Base-by-base conservation (phyloP, 2,888 invertebrate genomes). In the Linnaemya vulpina region DNA sequence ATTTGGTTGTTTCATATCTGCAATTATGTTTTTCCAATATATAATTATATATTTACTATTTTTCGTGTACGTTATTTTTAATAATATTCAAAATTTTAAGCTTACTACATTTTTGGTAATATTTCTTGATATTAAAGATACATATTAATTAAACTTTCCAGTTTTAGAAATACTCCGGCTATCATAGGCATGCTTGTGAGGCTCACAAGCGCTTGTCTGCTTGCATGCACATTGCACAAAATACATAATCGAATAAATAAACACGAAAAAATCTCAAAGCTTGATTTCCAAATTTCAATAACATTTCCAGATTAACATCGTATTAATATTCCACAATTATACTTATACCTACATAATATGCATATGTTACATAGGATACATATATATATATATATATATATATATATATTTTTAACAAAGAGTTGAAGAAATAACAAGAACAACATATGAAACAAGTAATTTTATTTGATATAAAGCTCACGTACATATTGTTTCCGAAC, bases 231-330 rank as follows among this genome's bases (percentile, higher is more conserved):
- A 53, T 70, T 53, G 9, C 13, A 63, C 15, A 38, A n/a, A n/a
- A 51, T 30, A 11, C 1, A n/a, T 55, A 46, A 73, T n/a, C 58
- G 35, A 40, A 68, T 46, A 43, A 30, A 2, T 3, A 51, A 3
- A 22, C 43, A 70, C 22, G 40, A 51, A 68, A 55, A 79, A 73
- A 55, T 65, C 73, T 49, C 65, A 65, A 1, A 65, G 53, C 40
- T 11, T 74, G 49, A 74, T 25, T 58, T 81, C 63, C 55, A 15
- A 82, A 82, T 76, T 82, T 82, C 70, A 82, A 82, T 82, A 82
- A 76, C 51, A 82, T 76, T 70, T 82, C 38, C 49, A 82, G 35
- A 25, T 55, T n/a, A 17, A 46, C 38, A 67, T 62, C 15, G 55
- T 43, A 75, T 81, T 53, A 68, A 65, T 49, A 76, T 58, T 76